A percentile compares a stretch with the other conserved stretches of the same genome.
Evolutionary conservation across 2,797 vertebrate genomes (phyloP).

Genomic region (Choloepus didactylus): DNA sequence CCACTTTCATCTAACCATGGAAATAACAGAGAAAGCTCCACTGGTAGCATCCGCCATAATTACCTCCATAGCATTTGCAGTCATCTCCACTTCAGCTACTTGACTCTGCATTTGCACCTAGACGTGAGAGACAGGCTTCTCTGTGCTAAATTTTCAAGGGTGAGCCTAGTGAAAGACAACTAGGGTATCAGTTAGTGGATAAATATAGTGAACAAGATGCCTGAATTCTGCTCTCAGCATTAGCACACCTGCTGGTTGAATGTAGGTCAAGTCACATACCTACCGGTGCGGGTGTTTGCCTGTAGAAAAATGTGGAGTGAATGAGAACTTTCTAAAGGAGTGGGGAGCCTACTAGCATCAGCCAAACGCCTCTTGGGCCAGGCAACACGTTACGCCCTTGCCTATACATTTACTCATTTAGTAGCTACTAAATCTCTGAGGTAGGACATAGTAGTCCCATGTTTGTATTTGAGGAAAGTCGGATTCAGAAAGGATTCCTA

Average conservation of each 20-base stretch:
- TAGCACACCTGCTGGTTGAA: neutral
- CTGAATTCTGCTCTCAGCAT: neutral
- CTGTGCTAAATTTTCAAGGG: neutral
- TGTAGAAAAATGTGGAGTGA: accelerated
- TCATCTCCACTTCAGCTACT: neutral
- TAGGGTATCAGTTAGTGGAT: accelerated
- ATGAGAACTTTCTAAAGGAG: neutral
- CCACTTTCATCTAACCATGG: neutral
- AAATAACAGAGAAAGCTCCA: neutral
- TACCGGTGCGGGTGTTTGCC: accelerated
- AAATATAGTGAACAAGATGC: accelerated
- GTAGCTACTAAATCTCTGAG: accelerated
- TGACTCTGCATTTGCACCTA: neutral
- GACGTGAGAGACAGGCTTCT: neutral
- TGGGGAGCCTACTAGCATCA: too few species aligned
- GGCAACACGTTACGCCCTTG: accelerated
- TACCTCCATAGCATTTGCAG: neutral
- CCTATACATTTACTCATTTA: accelerated
- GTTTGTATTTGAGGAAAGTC: neutral
- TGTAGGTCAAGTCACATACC: neutral
- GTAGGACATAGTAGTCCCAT: accelerated
- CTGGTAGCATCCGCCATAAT: neutral
- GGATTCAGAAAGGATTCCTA: accelerated
- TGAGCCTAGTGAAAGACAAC: neutral
- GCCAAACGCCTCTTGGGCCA: accelerated